These are phyloP conservation scores for Halcyon senegalensis DNA, from an alignment of 2,113 vertebrate genomes.

Conservation along the genomic window DNA sequence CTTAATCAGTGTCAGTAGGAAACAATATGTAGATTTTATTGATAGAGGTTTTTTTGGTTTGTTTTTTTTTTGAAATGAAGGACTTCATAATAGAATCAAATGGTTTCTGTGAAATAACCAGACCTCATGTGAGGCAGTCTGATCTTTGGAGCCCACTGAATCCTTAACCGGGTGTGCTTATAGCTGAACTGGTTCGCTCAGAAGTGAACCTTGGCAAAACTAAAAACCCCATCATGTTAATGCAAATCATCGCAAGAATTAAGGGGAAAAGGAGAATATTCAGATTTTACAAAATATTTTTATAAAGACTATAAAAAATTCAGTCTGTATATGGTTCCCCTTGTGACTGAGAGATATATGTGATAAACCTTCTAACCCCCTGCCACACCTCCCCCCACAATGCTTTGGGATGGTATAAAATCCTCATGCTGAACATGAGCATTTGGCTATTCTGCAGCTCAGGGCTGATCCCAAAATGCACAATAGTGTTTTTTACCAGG, in stretches of 20 bases:
- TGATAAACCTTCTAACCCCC: not conserved
- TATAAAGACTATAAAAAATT: not conserved
- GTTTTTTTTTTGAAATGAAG: not conserved
- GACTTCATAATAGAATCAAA: not conserved
- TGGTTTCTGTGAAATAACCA: not conserved
- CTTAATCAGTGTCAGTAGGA: constrained; percentile 68
- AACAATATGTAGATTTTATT: constrained; percentile 65
- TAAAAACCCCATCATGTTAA: not conserved
- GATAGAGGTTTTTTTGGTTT: not conserved
- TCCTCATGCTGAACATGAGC: not conserved
- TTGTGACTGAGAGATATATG: not conserved
- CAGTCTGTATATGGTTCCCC: not conserved
- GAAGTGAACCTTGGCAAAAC: not conserved
- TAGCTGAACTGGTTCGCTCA: not conserved
- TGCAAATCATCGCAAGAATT: not conserved
- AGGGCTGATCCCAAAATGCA: not conserved
- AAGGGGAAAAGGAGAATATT: not conserved
- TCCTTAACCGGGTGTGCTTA: not conserved
- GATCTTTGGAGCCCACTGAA: not conserved
- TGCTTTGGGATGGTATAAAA: not conserved
- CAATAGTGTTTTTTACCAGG: not conserved
- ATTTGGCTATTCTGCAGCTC: not conserved
- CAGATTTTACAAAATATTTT: not conserved
- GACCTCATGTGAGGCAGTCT: not conserved
- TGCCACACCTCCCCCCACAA: fast-evolving